A percentile compares a stretch with the other conserved stretches of the same genome.
phyloP scores from a whole-genome alignment of 1,140 invertebrate genomes.

The Bombus confusus region DNA sequence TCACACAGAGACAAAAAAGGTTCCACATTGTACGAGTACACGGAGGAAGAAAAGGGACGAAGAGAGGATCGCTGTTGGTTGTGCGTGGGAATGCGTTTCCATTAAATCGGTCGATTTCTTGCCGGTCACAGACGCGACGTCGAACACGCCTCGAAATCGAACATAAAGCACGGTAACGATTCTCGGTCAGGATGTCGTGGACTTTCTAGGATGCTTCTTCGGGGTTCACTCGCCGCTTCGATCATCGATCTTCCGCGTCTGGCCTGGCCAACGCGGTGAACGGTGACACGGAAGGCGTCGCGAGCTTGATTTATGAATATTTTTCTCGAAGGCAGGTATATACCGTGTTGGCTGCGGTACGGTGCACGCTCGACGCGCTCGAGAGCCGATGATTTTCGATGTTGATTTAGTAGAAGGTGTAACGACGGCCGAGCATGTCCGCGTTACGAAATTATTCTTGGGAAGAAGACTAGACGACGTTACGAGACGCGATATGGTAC shows the following conservation, averaged over 20 bases:
- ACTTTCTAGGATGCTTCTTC: conserved; percentile 61
- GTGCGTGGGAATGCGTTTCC: conserved; percentile 70
- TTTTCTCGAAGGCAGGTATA: conserved; percentile 19
- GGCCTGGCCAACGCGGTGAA: background rate
- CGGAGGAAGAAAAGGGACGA: background rate
- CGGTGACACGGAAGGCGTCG: conserved; percentile 48
- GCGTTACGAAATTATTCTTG: background rate
- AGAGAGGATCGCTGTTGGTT: conserved; percentile 22
- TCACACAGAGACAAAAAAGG: background rate
- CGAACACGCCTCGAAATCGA: conserved; percentile 49
- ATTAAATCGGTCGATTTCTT: conserved; percentile 72
- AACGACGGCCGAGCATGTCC: background rate
- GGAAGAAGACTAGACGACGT: background rate
- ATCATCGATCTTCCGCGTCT: conserved; percentile 44
- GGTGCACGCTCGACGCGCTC: background rate
- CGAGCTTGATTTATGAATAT: conserved; percentile 52
- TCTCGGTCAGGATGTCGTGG: conserved; percentile 71
- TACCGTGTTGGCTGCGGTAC: background rate
- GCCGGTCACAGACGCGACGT: conserved; percentile 30
- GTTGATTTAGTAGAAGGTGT: background rate
- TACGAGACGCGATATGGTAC: too few species aligned
- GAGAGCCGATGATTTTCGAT: background rate
- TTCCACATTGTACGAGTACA: background rate
- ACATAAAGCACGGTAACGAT: conserved; percentile 66
- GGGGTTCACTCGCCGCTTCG: conserved; percentile 4